Evolutionary conservation across 2,888 invertebrate genomes (phyloP).

Genomic region (Sphecodes monilicornis): DNA sequence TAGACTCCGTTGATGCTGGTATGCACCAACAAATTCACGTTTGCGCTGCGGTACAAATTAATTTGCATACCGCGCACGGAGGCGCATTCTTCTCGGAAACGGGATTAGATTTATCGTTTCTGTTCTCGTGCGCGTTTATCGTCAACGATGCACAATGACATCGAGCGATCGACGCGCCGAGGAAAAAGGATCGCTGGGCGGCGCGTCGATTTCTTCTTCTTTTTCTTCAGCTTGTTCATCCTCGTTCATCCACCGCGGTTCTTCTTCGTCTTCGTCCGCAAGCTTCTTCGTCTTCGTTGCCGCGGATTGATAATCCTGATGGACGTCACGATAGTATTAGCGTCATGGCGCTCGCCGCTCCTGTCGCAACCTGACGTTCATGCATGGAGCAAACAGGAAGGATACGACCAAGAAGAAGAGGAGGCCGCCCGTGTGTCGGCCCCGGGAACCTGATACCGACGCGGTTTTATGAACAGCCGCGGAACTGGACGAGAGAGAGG

Average conservation of each 20-base stretch:
- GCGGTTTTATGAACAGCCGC: constrained; percentile 70
- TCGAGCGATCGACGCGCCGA: constrained; percentile 30
- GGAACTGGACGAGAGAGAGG: constrained; percentile 47
- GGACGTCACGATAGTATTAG: constrained; percentile 78
- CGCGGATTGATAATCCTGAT: constrained; percentile 77
- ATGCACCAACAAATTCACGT: constrained; percentile 26
- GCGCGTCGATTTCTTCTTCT: constrained; percentile 50
- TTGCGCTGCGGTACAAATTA: constrained; percentile 48
- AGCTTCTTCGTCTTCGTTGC: constrained; percentile 63
- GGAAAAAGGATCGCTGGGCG: constrained; percentile 29
- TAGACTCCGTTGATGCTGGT: neutral
- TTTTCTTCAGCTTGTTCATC: neutral
- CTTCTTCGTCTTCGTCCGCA: neutral
- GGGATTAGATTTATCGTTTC: constrained; percentile 43
- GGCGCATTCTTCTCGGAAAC: constrained; percentile 39
- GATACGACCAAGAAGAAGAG: constrained; percentile 64
- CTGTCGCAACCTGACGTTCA: constrained; percentile 69
- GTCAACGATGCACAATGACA: constrained; percentile 49
- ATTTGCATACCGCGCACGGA: constrained; percentile 37
- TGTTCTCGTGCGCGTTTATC: constrained; percentile 35
- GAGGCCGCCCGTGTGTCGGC: constrained; percentile 69
- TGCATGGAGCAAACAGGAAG: constrained; percentile 64
- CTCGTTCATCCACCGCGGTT: neutral
- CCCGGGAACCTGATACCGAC: constrained; percentile 73
- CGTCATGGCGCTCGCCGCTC: constrained; percentile 73